These are phyloP conservation scores for Drosophila parthenogenetica DNA, from an alignment of 2,888 invertebrate genomes.

Conservation along the genomic window DNA sequence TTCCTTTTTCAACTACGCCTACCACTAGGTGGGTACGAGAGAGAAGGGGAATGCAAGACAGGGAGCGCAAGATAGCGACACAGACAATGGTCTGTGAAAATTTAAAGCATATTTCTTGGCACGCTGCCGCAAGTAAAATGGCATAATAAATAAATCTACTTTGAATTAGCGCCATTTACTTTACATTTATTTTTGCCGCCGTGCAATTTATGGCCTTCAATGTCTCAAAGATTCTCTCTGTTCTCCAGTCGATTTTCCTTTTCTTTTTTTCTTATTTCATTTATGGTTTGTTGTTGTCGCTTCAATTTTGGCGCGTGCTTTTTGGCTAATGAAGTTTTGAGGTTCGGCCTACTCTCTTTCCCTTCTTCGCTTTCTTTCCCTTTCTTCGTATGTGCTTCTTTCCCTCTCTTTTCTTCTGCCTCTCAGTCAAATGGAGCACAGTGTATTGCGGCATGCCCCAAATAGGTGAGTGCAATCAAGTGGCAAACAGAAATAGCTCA, in stretches of 20 bases:
- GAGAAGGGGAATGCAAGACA: not conserved
- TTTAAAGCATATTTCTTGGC: conserved; percentile 77
- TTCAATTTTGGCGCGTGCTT: conserved; percentile 69
- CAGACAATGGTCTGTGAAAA: conserved; percentile 34
- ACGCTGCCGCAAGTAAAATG: conserved; percentile 72
- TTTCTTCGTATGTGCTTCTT: not conserved
- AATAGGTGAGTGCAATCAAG: conserved; percentile 61
- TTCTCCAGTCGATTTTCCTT: conserved; percentile 11
- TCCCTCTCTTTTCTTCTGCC: not conserved
- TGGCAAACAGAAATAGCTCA: conserved; percentile 63
- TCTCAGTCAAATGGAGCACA: not conserved
- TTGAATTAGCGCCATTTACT: conserved; percentile 81
- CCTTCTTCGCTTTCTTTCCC: not conserved
- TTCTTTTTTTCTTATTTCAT: not conserved
- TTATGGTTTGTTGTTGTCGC: conserved; percentile 45
- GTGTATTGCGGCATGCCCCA: conserved; percentile 26
- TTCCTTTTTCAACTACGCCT: conserved; percentile 29
- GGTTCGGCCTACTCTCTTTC: conserved; percentile 44
- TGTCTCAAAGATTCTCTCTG: conserved; percentile 36
- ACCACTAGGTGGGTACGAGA: not conserved
- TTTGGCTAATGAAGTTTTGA: conserved; percentile 78
- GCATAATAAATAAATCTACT: conserved; percentile 81
- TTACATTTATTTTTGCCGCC: conserved; percentile 75
- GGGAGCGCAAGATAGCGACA: not conserved
- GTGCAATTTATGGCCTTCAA: conserved; percentile 66